Evolutionary conservation across 35 echinoderm and acorn worm species (phyloP).

Genomic region (Apostichopus parvimensis): DNA sequence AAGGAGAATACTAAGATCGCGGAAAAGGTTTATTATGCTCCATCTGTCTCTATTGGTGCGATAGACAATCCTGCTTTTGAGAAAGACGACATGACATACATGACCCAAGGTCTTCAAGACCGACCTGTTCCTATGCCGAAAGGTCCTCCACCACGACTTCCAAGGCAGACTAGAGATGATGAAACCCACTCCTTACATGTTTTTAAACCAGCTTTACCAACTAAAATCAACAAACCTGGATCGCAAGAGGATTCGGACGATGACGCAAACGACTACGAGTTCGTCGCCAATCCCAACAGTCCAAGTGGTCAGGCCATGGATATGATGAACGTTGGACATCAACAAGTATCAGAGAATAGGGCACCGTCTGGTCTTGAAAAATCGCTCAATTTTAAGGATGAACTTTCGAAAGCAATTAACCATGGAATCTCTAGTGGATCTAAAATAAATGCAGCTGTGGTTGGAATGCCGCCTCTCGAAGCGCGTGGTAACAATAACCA

Average conservation of each 20-base stretch:
- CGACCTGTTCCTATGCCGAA: neutral
- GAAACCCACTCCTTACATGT: too few relatives aligned
- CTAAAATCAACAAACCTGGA: neutral
- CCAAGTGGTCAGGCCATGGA: neutral
- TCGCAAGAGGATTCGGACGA: neutral
- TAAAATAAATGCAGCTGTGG: too few relatives aligned
- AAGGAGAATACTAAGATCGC: neutral
- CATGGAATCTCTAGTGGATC: neutral
- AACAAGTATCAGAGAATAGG: neutral
- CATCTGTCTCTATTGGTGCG: neutral
- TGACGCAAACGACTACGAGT: neutral
- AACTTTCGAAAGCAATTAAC: neutral
- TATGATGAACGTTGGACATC: neutral
- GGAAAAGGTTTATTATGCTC: neutral
- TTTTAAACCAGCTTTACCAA: too few relatives aligned
- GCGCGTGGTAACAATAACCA: too few relatives aligned
- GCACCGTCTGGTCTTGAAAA: too few relatives aligned
- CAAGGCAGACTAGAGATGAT: neutral
- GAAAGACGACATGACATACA: neutral
- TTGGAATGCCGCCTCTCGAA: too few relatives aligned
- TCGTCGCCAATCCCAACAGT: neutral
- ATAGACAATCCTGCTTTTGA: neutral
- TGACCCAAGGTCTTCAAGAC: too few relatives aligned
- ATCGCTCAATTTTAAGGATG: too few relatives aligned
- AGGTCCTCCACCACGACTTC: neutral